Percentiles rank a stretch among this genome's conserved stretches.
phyloP scores from a whole-genome alignment of 2,113 vertebrate genomes.

The Hypanus sabinus region DNA sequence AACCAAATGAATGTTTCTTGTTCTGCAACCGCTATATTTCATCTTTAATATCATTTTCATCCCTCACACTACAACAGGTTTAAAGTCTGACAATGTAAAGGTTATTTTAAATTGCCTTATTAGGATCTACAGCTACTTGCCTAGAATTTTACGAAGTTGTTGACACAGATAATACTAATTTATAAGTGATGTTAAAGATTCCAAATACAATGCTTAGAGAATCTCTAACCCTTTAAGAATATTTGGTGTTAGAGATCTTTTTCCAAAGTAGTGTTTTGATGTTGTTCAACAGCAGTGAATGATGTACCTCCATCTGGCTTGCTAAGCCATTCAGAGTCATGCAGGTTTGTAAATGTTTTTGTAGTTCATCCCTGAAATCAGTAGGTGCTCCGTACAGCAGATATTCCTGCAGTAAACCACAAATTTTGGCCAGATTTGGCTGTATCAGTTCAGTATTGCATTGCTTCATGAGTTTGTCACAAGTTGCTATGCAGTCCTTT shows the following conservation, averaged over 20 bases:
- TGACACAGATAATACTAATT: slow-evolving; percentile 9
- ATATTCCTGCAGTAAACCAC: slow-evolving; percentile 75
- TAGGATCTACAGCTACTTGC: background rate
- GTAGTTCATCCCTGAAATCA: slow-evolving; percentile 72
- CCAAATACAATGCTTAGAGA: background rate
- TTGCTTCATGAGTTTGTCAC: slow-evolving; percentile 80
- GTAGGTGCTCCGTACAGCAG: slow-evolving; percentile 74
- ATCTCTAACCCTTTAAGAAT: slow-evolving; percentile 58
- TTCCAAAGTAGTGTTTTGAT: slow-evolving; percentile 93
- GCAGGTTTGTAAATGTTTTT: slow-evolving; percentile 83
- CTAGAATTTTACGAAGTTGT: background rate
- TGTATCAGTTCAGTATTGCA: slow-evolving; percentile 83
- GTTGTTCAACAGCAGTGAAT: slow-evolving; percentile 89
- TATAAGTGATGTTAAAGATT: background rate
- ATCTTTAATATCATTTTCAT: slow-evolving; percentile 14
- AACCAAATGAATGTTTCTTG: background rate
- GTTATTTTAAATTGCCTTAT: background rate
- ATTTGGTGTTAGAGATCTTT: slow-evolving; percentile 87
- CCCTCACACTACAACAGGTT: background rate
- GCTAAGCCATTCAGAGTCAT: slow-evolving; percentile 85
- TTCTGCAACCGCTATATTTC: background rate
- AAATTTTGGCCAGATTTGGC: slow-evolving; percentile 93
- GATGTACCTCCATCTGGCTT: slow-evolving; percentile 93
- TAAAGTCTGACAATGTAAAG: background rate
- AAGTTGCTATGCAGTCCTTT: slow-evolving; percentile 76